Conservation (phyloP, 1,140 invertebrate species). For the Bombus picipes region DNA sequence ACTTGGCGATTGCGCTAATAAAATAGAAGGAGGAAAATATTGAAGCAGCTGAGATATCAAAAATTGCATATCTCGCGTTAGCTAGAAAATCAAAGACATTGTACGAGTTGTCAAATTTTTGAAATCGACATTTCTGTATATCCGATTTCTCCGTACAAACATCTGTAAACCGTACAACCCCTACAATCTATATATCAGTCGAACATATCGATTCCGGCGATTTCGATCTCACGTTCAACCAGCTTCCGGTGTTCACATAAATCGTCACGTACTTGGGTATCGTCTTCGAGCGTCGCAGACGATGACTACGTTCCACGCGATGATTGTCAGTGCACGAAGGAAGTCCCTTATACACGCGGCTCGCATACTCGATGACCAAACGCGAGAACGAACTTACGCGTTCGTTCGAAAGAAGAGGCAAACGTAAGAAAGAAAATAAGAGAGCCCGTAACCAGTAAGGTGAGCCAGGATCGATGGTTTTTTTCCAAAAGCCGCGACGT, state of each 20-base stretch:
- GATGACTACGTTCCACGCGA: conserved; percentile 34
- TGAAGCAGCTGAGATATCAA: fast-evolving
- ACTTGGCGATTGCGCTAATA: no score
- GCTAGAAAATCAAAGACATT: no score
- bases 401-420: not conserved
- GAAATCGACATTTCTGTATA: no score
- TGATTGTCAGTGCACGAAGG: conserved; percentile 59
- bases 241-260: conserved; percentile 48
- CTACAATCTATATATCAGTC: not conserved
- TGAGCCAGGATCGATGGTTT: conserved; percentile 39
- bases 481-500: conserved; percentile 38
- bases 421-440: not conserved
- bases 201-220: not conserved
- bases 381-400: not conserved
- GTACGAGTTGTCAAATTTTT: no score
- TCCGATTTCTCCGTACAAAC: not conserved
- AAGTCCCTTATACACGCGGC: conserved; percentile 51
- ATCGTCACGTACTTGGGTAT: conserved; percentile 48
- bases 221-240: conserved; percentile 50
- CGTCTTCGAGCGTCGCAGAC: conserved; percentile 35
- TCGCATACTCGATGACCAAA: conserved; percentile 50
- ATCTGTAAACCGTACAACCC: not conserved
- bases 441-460: not conserved
- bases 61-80: no score
- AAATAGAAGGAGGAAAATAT: no score